Base-by-base conservation (phyloP, 1,140 invertebrate species). In the Semibalanus balanoides region DNA sequence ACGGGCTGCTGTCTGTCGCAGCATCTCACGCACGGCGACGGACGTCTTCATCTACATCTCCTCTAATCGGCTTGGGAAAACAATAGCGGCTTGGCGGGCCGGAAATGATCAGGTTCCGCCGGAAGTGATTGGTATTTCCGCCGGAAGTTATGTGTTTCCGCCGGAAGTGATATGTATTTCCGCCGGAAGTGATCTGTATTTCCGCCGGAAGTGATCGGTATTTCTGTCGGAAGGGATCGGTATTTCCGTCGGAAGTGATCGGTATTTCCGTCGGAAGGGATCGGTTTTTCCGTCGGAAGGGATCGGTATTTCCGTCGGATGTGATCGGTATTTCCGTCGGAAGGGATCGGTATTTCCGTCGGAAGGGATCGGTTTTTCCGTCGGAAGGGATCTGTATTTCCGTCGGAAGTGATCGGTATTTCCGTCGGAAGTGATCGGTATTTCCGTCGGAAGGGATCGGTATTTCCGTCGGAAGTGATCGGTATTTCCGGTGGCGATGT, bases 71-170 rank as follows among this genome's bases (percentile, higher is more conserved):
- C 35, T 7, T 40, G 5, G 35, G 35, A 40, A 40, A 40, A 40
- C 35, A 40, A 40, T 40, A 40, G 17, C 35, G 17, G 17, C 35
- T 17, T 17, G 35, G 5, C 35, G 35, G 35, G n/a, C 43, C 30
- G 29, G 74, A 75, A 40, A 75, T 25, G 75, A 30, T 70, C 22
- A 19, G 69, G 22, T 31, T 75, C 31, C 28, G 27, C 72, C 31
- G 30, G 30, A 75, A 75, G 31, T 64, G n/a, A 40, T 40, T 64
- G 71, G 27, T n/a, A 29, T 75, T 28, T 29, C 28, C 28, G 40
- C 73, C 40, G 64, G 31, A 70, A 31, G 31, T 73, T 3, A 30
- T 17, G 31, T 31, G 17, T 30, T 73, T 30, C 31, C 31, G 72
- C 72, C 31, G 30, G 30, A 75, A 75, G 31, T 64, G n/a, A 40